Evolutionary conservation across 2,113 vertebrate species (phyloP), one percentile per base, ranked within the genome.

Genomic region (Cranoglanis bouderius): DNA sequence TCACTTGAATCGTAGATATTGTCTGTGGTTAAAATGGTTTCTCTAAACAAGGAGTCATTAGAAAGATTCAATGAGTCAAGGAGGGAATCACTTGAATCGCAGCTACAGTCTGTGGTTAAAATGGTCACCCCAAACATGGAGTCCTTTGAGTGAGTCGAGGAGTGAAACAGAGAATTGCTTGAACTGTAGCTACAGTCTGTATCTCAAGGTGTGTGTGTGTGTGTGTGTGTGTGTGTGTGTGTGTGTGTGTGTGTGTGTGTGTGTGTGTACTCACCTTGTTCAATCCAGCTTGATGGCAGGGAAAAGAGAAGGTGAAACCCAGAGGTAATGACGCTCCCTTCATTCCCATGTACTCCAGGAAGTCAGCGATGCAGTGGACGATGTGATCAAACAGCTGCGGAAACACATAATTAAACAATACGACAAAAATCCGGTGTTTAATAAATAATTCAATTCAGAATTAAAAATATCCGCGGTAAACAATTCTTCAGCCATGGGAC

Each of bases 301-400:
- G 98, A 93, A 99, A 99, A 82, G 98, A 99, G 94, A 99, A 99
- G 0, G 98, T 99, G 94, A 99, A 99, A 0, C 98, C 98, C 0
- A 99, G 92, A 0, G 98, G 98, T 53, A 99, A 94, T 0, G 97
- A 96, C 0, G 97, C 95, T 0, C 97, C 98, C 88, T 96, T 98
- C 97, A 99, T 98, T 0, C 98, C 98, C 97, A 97, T 99, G 94
- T 98, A 98, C 43, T 99, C 98, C 92, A 99, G 93, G 91, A 99
- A 99, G 94, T 98, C 97, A 0, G 96, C 92, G 1, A 99, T 99
- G 93, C 97, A 99, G 90, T 97, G 90, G 3, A 98, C 98, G 0
- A 99, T 99, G 92, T 99, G 97, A 91, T 96, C 96, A 6, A 99
- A 99, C 82, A 99, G 97, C 98, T 99, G 94, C 0, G 24, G 3